Percentiles rank a stretch among this genome's conserved stretches.
These are phyloP conservation scores for Chloropsis cyanopogon DNA, from an alignment of 2,113 vertebrate species.

Conservation along the genomic window DNA sequence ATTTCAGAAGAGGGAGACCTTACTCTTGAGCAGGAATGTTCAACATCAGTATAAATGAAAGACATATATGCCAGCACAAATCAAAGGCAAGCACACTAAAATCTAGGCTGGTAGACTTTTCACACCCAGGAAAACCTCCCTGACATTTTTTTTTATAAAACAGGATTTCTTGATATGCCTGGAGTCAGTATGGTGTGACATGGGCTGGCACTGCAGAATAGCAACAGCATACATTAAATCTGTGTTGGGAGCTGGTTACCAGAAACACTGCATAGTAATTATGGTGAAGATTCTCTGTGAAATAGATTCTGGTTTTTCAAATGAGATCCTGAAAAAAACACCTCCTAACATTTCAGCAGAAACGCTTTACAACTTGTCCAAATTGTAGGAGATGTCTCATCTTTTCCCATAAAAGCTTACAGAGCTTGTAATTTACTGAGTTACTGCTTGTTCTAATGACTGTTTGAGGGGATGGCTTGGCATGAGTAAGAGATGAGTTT, in stretches of 20 bases:
- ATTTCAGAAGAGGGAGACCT: background rate
- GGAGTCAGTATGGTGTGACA: accelerated
- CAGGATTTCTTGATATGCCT: background rate
- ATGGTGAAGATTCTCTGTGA: background rate
- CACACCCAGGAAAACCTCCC: background rate
- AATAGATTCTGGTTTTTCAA: background rate
- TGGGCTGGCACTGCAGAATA: background rate
- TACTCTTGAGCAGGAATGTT: background rate
- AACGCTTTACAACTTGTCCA: background rate
- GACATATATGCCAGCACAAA: background rate
- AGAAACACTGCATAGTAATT: background rate
- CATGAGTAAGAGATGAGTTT: background rate
- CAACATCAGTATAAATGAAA: background rate
- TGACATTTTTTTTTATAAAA: background rate
- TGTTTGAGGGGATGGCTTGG: background rate
- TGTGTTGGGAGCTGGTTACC: background rate
- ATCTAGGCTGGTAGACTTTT: background rate
- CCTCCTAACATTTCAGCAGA: background rate
- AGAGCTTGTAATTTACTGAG: background rate
- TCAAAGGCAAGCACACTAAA: background rate
- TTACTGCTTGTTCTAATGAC: background rate
- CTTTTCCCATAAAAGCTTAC: background rate
- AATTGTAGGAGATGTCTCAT: background rate
- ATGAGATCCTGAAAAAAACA: background rate
- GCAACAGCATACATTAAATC: background rate